A percentile compares a stretch with the other conserved stretches of the same genome.
phyloP scores from a whole-genome alignment of 2,113 vertebrate genomes.

The Tringa solitaria region DNA sequence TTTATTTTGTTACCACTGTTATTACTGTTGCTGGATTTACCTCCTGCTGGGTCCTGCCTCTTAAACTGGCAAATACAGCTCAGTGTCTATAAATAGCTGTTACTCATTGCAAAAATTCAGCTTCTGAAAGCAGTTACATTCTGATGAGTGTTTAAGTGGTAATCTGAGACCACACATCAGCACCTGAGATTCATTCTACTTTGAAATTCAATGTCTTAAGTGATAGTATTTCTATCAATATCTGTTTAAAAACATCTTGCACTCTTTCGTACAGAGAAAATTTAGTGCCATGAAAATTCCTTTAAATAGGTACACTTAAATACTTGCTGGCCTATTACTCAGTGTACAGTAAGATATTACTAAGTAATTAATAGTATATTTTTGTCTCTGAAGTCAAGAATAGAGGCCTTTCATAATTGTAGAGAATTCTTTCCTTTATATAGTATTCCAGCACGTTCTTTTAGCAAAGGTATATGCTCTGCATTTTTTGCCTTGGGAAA shows the following conservation, averaged over 20 bases:
- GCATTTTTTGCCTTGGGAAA: neutral
- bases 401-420: neutral
- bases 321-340: neutral
- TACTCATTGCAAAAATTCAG: neutral
- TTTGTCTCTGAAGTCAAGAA: neutral
- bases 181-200: neutral
- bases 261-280: neutral
- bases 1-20: neutral
- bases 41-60: neutral
- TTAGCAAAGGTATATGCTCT: neutral
- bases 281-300: neutral
- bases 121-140: neutral
- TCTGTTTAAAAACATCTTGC: neutral
- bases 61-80: neutral
- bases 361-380: neutral
- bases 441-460: neutral
- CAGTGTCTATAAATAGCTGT: neutral
- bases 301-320: neutral
- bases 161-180: neutral
- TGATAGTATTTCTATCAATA: neutral
- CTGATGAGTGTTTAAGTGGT: neutral
- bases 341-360: neutral
- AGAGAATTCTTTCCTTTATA: neutral
- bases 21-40: neutral
- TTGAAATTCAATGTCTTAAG: neutral